Percentiles rank a stretch among this genome's conserved stretches.
Evolutionary conservation across 2,888 invertebrate genomes (phyloP).

Genomic region (Stenodema calcarata): DNA sequence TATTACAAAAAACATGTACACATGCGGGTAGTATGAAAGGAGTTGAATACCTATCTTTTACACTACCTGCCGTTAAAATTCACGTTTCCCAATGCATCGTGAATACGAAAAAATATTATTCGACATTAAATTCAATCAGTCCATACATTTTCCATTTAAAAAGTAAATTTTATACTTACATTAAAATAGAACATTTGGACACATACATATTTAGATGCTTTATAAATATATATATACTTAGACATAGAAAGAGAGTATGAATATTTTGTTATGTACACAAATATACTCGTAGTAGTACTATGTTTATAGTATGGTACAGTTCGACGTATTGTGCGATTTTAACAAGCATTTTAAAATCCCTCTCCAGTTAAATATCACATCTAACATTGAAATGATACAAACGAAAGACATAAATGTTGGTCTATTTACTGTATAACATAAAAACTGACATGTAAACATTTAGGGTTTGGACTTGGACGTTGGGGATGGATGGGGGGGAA

Average conservation of each 20-base stretch:
- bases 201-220: background rate
- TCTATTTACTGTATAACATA: background rate
- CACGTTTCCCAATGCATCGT: background rate
- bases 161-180: background rate
- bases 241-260: background rate
- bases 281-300: background rate
- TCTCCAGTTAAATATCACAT: conserved; percentile 22
- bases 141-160: conserved; percentile 17
- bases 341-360: background rate
- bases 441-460: background rate
- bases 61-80: conserved; percentile 16
- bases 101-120: conserved; percentile 39
- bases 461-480: conserved; percentile 11
- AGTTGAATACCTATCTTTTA: background rate
- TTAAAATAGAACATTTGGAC: conserved; percentile 28
- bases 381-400: conserved; percentile 1
- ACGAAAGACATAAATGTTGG: conserved; percentile 17
- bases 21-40: conserved; percentile 21
- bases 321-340: conserved; percentile 34
- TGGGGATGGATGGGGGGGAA: conserved; percentile 23
- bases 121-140: conserved; percentile 31
- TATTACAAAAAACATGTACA: conserved; percentile 5
- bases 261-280: conserved; percentile 1
- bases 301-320: background rate
- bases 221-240: conserved; percentile 5